A percentile compares a stretch with the other conserved stretches of the same genome.
Evolutionary conservation across 2,888 invertebrate genomes (phyloP).

Genomic region (Pemphredon lugubris): DNA sequence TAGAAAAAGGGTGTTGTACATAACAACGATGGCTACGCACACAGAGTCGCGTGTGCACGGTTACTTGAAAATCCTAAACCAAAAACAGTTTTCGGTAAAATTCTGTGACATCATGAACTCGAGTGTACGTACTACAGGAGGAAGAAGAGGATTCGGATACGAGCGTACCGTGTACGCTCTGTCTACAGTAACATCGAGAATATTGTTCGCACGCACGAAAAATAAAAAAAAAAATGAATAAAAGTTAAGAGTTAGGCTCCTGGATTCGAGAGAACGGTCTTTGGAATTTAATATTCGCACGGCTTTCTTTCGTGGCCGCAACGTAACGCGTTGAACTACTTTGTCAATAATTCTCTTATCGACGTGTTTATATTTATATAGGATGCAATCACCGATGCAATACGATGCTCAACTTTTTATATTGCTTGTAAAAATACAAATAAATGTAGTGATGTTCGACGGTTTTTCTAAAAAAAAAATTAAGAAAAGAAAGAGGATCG

Average conservation of each 20-base stretch:
- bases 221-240: not conserved
- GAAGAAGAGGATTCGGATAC: conserved; percentile 17
- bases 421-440: conserved; percentile 73
- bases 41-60: conserved; percentile 44
- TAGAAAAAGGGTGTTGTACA: conserved; percentile 52
- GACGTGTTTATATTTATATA: conserved; percentile 69
- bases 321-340: conserved; percentile 55
- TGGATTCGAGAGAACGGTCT: conserved; percentile 52
- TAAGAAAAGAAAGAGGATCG: conserved; percentile 24
- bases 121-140: conserved; percentile 37
- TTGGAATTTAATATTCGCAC: conserved; percentile 50
- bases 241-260: conserved; percentile 18
- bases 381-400: conserved; percentile 67
- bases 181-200: conserved; percentile 25
- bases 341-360: conserved; percentile 65
- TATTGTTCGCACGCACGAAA: conserved; percentile 31
- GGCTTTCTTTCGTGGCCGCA: conserved; percentile 54
- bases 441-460: conserved; percentile 56
- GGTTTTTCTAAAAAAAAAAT: conserved; percentile 53
- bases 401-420: conserved; percentile 79
- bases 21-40: conserved; percentile 51
- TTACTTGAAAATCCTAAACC: conserved; percentile 51
- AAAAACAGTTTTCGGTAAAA: conserved; percentile 53
- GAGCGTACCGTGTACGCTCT: conserved; percentile 36
- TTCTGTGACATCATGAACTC: conserved; percentile 47